Evolutionary conservation across 1,140 invertebrate species (phyloP).

Genomic region (Euwallacea fornicatus): DNA sequence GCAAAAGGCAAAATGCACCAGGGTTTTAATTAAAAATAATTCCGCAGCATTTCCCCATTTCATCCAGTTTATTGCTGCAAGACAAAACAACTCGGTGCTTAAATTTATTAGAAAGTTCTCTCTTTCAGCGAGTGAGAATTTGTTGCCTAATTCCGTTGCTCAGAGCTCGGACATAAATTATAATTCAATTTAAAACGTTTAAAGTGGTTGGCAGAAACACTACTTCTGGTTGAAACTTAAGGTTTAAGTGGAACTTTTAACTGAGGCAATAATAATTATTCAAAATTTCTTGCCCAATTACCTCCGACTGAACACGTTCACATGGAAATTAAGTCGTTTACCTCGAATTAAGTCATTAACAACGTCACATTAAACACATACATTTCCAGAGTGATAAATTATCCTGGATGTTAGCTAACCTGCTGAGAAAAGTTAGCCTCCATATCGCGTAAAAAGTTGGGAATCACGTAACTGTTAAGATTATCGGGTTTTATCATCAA

Average conservation of each 20-base stretch:
- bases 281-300: neutral
- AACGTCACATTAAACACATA: neutral
- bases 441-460: too few relatives aligned
- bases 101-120: constrained; percentile 26
- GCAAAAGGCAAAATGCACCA: constrained; percentile 6
- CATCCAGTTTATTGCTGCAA: constrained; percentile 18
- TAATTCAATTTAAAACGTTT: constrained; percentile 14
- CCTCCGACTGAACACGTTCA: neutral
- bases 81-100: constrained; percentile 15
- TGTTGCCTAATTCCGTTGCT: constrained; percentile 28
- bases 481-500: too few relatives aligned
- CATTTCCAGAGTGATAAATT: neutral
- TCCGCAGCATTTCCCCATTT: constrained; percentile 18
- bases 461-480: too few relatives aligned
- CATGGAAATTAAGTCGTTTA: neutral
- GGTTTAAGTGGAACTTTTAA: too few relatives aligned
- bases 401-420: neutral
- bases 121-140: constrained; percentile 25
- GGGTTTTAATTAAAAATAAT: constrained; percentile 21
- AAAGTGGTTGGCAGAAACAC: neutral
- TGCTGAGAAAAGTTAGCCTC: too few relatives aligned
- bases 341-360: constrained; percentile 1
- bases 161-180: constrained; percentile 15
- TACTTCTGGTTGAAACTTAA: too few relatives aligned
- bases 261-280: too few relatives aligned